Percentiles rank a stretch among this genome's conserved stretches.
phyloP scores from a whole-genome alignment of 2,113 vertebrate genomes.

The Alces alces region DNA sequence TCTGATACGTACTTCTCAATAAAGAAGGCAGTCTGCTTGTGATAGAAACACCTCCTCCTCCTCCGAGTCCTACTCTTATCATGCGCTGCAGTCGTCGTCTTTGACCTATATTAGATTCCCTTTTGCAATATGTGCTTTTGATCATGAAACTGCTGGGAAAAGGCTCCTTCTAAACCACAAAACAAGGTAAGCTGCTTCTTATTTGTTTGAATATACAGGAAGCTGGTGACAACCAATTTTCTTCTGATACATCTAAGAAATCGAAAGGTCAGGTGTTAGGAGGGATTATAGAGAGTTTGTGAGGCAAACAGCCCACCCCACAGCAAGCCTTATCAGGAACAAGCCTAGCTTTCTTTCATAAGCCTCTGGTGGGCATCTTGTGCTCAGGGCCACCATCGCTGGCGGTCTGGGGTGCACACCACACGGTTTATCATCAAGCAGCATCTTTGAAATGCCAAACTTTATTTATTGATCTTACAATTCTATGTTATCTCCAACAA shows the following conservation, averaged over 20 bases:
- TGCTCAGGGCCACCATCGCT: neutral
- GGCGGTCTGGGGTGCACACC: neutral
- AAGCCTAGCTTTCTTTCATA: conserved; percentile 53
- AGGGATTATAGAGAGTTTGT: conserved; percentile 52
- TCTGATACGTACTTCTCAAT: neutral
- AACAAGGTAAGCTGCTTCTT: conserved; percentile 45
- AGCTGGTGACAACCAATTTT: conserved; percentile 57
- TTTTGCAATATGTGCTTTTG: conserved; percentile 38
- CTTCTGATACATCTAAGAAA: conserved; percentile 50
- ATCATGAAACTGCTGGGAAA: conserved; percentile 33
- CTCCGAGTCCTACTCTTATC: neutral
- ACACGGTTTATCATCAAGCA: conserved; percentile 65
- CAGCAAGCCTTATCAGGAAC: conserved; percentile 48
- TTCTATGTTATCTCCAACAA: conserved; percentile 79
- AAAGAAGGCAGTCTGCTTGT: neutral
- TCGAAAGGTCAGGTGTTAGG: conserved; percentile 52
- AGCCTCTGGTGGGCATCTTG: conserved; percentile 24
- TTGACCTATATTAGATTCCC: conserved; percentile 55
- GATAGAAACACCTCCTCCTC: neutral
- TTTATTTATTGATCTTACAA: conserved; percentile 79
- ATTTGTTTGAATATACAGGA: conserved; percentile 52
- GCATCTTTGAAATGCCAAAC: conserved; percentile 75
- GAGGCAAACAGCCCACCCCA: conserved; percentile 32
- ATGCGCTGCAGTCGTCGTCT: neutral
- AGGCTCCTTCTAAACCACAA: neutral